Percentiles rank a stretch among this genome's conserved stretches.
Conservation (phyloP, 2,888 invertebrate genomes). For the Drosophila picticornis region DNA sequence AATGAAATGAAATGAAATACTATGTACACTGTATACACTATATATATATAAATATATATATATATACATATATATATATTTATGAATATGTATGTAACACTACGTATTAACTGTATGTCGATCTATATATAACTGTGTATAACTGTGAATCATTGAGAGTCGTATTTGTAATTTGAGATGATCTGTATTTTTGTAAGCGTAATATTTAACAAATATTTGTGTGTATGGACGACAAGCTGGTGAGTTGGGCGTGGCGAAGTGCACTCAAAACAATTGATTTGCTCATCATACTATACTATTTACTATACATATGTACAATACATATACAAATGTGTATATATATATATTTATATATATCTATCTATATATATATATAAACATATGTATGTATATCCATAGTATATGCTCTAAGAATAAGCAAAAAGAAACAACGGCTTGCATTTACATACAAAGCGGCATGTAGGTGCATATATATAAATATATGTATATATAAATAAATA, state of each 20-base stretch:
- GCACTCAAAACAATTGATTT: constrained; percentile 59
- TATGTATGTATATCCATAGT: constrained; percentile 35
- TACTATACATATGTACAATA: constrained; percentile 30
- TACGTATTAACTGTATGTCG: constrained; percentile 58
- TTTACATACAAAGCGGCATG: constrained; percentile 38
- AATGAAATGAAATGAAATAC: constrained; percentile 14
- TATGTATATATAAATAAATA: not conserved
- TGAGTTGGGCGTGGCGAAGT: constrained; percentile 46
- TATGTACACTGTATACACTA: constrained; percentile 55
- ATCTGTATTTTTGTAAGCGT: constrained; percentile 79
- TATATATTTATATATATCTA: constrained; percentile 29
- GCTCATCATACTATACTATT: constrained; percentile 51
- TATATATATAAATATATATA: constrained; percentile 15
- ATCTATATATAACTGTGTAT: constrained; percentile 68
- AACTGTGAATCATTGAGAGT: constrained; percentile 73
- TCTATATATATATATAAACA: constrained; percentile 24
- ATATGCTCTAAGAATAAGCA: constrained; percentile 37
- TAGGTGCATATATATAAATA: constrained; percentile 14
- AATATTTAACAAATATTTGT: constrained; percentile 54
- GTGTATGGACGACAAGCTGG: constrained; percentile 29
- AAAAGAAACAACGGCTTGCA: constrained; percentile 48
- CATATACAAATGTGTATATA: constrained; percentile 35
- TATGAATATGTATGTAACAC: constrained; percentile 51
- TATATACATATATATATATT: constrained; percentile 34
- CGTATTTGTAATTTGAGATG: constrained; percentile 72